Evolutionary conservation across 1,140 invertebrate genomes (phyloP).

Genomic region (Drosophila varians): DNA sequence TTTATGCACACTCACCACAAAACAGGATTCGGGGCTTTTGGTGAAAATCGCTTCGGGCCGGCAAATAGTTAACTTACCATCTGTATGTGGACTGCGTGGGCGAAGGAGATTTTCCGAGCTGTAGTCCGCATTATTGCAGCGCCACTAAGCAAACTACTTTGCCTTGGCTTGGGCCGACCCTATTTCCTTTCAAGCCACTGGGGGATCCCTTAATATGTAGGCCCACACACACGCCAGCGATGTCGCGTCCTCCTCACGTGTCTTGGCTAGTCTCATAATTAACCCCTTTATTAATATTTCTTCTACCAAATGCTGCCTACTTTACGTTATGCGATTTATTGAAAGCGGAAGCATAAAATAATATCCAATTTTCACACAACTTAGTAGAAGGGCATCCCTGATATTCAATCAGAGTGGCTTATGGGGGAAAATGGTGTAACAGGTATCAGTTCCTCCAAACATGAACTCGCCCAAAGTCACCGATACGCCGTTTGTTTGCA

Average conservation of each 20-base stretch:
- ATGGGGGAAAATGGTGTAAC: neutral
- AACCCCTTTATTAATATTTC: slow-evolving; percentile 67
- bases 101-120: slow-evolving; percentile 13
- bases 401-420: neutral
- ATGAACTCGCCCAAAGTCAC: slow-evolving; percentile 6
- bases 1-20: slow-evolving; percentile 40
- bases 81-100: slow-evolving; percentile 13
- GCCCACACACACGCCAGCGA: slow-evolving; percentile 1
- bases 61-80: slow-evolving; percentile 57
- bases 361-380: neutral
- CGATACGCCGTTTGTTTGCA: slow-evolving; percentile 11
- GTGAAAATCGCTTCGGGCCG: slow-evolving; percentile 57
- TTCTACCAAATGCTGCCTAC: neutral
- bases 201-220: slow-evolving; percentile 23
- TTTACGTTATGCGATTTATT: neutral
- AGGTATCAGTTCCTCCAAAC: slow-evolving; percentile 13
- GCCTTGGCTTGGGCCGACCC: slow-evolving; percentile 26
- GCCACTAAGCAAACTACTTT: slow-evolving; percentile 62
- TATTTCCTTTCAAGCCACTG: slow-evolving; percentile 29
- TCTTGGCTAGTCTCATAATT: slow-evolving; percentile 57
- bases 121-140: slow-evolving; percentile 57
- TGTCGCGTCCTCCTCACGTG: slow-evolving; percentile 17
- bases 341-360: neutral
- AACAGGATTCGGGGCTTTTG: slow-evolving; percentile 17
- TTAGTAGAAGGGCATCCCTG: neutral